Evolutionary conservation across 1,140 invertebrate genomes (phyloP).

Genomic region (Orchestia grillus): DNA sequence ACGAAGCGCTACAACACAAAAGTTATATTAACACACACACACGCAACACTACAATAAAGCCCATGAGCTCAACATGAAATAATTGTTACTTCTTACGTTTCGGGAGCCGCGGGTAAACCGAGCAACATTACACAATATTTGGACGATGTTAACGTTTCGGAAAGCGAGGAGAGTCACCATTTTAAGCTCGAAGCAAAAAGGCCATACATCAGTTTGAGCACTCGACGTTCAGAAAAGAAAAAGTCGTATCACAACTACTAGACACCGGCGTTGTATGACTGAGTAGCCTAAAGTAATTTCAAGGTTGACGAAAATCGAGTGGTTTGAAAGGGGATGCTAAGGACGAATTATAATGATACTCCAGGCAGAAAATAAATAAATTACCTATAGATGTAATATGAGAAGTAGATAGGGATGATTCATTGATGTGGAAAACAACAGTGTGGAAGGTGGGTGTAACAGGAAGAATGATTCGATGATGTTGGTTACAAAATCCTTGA

Average conservation of each 20-base stretch:
- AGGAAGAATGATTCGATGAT: background rate
- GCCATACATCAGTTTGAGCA: background rate
- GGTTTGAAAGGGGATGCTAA: background rate
- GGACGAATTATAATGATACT: background rate
- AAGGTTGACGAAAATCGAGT: background rate
- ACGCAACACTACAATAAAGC: background rate
- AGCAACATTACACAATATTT: background rate
- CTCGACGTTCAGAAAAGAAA: background rate
- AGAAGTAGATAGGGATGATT: background rate
- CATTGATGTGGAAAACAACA: background rate
- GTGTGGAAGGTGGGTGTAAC: background rate
- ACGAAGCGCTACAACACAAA: conserved; percentile 49
- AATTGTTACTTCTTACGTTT: background rate
- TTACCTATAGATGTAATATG: background rate
- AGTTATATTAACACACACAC: conserved; percentile 21
- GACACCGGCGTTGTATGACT: background rate
- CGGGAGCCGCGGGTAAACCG: background rate
- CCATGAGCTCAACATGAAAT: conserved; percentile 18
- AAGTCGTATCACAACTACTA: background rate
- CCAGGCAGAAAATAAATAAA: background rate
- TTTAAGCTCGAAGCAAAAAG: background rate
- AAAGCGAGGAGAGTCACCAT: background rate
- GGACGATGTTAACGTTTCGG: background rate
- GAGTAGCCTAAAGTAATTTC: background rate
- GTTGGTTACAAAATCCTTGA: background rate